Evolutionary conservation across 2,888 invertebrate species (phyloP).

Genomic region (Actias luna): DNA sequence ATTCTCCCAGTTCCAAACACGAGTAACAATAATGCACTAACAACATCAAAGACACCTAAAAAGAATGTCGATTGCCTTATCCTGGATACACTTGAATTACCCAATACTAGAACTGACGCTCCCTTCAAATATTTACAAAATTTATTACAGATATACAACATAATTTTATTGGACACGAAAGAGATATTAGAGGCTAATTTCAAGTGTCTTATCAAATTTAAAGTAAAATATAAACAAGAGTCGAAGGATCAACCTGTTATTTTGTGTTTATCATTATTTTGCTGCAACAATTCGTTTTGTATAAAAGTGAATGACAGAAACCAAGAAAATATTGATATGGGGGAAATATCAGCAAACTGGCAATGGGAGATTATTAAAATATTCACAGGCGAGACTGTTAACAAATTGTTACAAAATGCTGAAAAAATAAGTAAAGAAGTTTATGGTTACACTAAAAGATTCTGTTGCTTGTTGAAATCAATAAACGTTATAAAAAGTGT

Average conservation of each 20-base stretch:
- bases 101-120: slow-evolving; percentile 56
- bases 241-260: slow-evolving; percentile 40
- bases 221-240: slow-evolving; percentile 57
- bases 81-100: slow-evolving; percentile 58
- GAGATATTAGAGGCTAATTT: slow-evolving; percentile 34
- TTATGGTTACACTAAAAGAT: slow-evolving; percentile 40
- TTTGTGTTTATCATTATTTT: slow-evolving; percentile 51
- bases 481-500: slow-evolving; percentile 34
- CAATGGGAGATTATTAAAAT: slow-evolving; percentile 72
- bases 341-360: slow-evolving; percentile 59
- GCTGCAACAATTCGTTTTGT: slow-evolving; percentile 46
- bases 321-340: slow-evolving; percentile 44
- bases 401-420: slow-evolving; percentile 50
- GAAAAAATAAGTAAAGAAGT: slow-evolving; percentile 40
- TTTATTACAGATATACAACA: slow-evolving; percentile 51
- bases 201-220: slow-evolving; percentile 58
- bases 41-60: slow-evolving; percentile 12
- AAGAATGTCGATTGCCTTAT: slow-evolving; percentile 35
- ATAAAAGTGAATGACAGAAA: slow-evolving; percentile 52
- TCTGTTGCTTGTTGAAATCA: slow-evolving; percentile 53
- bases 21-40: not conserved
- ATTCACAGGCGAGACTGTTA: slow-evolving; percentile 48
- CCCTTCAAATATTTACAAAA: slow-evolving; percentile 60
- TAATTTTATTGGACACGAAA: slow-evolving; percentile 45
- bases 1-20: slow-evolving; percentile 3